These are phyloP conservation scores for Lasaia peninsularis DNA, from an alignment of 1,140 invertebrate genomes.

Conservation along the genomic window DNA sequence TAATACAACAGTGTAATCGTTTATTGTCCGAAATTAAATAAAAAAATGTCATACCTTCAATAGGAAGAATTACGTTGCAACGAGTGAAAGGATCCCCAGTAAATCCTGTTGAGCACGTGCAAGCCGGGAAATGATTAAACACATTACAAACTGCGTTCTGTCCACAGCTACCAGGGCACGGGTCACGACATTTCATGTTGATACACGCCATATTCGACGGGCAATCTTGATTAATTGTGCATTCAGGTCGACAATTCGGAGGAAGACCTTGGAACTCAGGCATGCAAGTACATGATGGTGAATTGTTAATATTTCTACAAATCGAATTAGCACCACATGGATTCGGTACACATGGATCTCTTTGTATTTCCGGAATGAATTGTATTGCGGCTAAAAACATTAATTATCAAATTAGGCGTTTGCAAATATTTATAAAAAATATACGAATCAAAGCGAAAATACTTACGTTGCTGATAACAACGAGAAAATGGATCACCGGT, in stretches of 20 bases:
- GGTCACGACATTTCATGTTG: conserved; percentile 81
- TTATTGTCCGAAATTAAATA: too few relatives aligned
- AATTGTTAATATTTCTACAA: conserved; percentile 79
- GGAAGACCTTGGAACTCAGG: conserved; percentile 80
- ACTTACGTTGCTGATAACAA: conserved; percentile 77
- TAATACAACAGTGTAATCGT: too few relatives aligned
- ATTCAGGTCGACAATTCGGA: conserved; percentile 82
- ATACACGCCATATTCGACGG: conserved; percentile 80
- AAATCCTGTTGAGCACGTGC: conserved; percentile 80
- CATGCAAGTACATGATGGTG: conserved; percentile 80
- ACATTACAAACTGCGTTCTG: conserved; percentile 79
- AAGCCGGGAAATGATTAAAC: conserved; percentile 81
- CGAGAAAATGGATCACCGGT: conserved; percentile 79
- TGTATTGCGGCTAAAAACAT: conserved; percentile 71
- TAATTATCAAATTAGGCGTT: conserved; percentile 17
- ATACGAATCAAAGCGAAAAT: neutral
- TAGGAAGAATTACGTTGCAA: conserved; percentile 67
- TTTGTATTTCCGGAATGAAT: conserved; percentile 45
- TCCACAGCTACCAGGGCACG: conserved; percentile 83
- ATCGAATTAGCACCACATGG: conserved; percentile 83
- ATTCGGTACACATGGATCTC: conserved; percentile 78
- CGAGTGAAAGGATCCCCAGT: conserved; percentile 82
- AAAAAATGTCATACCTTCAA: conserved; percentile 76
- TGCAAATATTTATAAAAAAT: conserved; percentile 11
- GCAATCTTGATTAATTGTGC: conserved; percentile 82